Evolutionary conservation across 2,113 vertebrate species (phyloP).

Genomic region (Macroglossus sobrinus): DNA sequence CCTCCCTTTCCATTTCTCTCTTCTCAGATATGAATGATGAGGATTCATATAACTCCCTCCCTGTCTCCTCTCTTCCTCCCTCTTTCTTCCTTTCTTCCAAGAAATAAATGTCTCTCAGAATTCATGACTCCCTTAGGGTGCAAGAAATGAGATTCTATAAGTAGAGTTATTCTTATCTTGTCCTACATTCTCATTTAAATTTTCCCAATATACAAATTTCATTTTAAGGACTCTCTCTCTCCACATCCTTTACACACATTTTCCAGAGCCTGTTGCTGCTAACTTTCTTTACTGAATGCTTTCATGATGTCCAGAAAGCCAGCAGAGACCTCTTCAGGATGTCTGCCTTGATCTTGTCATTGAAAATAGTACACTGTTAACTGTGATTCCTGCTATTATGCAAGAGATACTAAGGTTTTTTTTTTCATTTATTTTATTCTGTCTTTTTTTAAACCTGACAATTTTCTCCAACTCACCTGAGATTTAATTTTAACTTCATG

Average conservation of each 20-base stretch:
- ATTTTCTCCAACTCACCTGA: slow-evolving; percentile 30
- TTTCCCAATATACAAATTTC: not conserved
- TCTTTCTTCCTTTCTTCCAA: not conserved
- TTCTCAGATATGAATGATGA: not conserved
- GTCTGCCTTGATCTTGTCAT: not conserved
- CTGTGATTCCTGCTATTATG: not conserved
- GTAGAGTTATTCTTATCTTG: not conserved
- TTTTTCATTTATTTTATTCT: not conserved
- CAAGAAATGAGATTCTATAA: not conserved
- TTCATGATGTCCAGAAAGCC: not conserved
- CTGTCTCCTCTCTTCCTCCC: not conserved
- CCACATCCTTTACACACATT: not conserved
- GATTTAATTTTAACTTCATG: slow-evolving; percentile 63
- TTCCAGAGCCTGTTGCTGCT: rapidly evolving
- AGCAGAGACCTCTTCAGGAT: not conserved
- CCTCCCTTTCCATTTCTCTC: not conserved
- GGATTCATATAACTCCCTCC: not conserved
- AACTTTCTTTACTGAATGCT: not conserved
- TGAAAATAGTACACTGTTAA: not conserved
- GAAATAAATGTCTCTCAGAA: not conserved
- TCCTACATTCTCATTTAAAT: not conserved
- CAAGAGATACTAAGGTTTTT: not conserved
- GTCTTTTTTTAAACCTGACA: not conserved
- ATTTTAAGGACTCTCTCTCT: not conserved
- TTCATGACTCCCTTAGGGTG: not conserved